Conservation (phyloP, 1,140 invertebrate genomes). For the Galleria mellonella region DNA sequence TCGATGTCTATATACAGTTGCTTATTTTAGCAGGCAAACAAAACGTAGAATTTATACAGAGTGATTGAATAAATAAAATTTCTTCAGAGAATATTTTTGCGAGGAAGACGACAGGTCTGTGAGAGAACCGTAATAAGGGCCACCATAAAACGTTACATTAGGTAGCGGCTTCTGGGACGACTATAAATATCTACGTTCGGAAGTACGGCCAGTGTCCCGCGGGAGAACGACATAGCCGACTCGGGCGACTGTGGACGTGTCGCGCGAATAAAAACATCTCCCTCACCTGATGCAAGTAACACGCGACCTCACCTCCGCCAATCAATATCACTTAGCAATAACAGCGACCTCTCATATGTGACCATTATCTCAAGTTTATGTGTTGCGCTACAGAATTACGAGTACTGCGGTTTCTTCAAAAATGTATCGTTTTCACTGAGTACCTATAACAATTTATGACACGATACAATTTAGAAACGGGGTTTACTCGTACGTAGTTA, state of each 20-base stretch:
- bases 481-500: background rate
- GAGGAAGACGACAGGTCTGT: constrained; percentile 30
- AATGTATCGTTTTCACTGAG: constrained; percentile 1
- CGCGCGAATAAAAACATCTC: constrained; percentile 66
- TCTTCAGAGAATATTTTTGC: constrained; percentile 16
- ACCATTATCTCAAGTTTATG: constrained; percentile 33
- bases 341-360: constrained; percentile 32
- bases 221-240: constrained; percentile 57
- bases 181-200: constrained; percentile 71
- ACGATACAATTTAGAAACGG: no score
- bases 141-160: constrained; percentile 72
- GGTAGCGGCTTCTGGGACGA: constrained; percentile 67
- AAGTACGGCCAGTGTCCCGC: constrained; percentile 66
- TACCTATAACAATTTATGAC: no score
- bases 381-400: constrained; percentile 19
- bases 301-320: constrained; percentile 27
- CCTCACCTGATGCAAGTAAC: constrained; percentile 27
- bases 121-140: constrained; percentile 66
- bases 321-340: constrained; percentile 65
- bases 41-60: constrained; percentile 20
- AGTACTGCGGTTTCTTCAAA: constrained; percentile 9
- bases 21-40: constrained; percentile 15
- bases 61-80: constrained; percentile 39
- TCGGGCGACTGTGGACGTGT: constrained; percentile 58
- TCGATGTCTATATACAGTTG: background rate